Conservation (phyloP, 2,113 vertebrate genomes). For the Xenus cinereus region DNA sequence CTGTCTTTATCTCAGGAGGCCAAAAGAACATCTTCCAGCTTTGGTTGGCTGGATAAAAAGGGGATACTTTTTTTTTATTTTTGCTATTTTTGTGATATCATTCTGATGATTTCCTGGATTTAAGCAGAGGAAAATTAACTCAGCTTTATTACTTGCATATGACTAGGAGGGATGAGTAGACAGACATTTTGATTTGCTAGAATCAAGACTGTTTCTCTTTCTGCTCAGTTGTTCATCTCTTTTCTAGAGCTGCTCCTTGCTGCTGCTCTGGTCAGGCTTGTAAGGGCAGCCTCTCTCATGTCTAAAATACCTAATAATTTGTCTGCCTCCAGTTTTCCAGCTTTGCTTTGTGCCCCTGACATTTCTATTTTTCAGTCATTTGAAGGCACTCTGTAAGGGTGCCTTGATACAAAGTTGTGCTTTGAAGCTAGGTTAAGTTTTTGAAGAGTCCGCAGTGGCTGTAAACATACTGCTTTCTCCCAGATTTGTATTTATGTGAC, state of each 20-base stretch:
- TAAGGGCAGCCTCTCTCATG: neutral
- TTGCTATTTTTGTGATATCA: neutral
- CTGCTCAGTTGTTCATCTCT: neutral
- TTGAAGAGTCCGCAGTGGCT: neutral
- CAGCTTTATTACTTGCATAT: neutral
- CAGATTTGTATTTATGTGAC: neutral
- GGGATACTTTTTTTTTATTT: rapidly evolving
- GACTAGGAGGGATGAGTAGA: neutral
- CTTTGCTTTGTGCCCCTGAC: neutral
- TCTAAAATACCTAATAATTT: neutral
- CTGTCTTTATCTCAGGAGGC: neutral
- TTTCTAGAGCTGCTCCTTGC: neutral
- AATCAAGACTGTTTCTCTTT: neutral
- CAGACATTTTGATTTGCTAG: neutral
- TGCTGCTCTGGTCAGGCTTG: neutral
- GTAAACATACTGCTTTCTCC: neutral
- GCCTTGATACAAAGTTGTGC: neutral
- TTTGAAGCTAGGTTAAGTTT: neutral
- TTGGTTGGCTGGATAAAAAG: neutral
- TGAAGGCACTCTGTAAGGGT: neutral
- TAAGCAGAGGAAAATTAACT: neutral
- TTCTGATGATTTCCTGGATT: neutral
- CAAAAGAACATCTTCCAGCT: neutral
- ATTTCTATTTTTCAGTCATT: neutral
- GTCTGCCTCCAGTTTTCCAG: neutral